Evolutionary conservation across 2,113 vertebrate species (phyloP).

Genomic region (Sterrhoptilus dennistouni): DNA sequence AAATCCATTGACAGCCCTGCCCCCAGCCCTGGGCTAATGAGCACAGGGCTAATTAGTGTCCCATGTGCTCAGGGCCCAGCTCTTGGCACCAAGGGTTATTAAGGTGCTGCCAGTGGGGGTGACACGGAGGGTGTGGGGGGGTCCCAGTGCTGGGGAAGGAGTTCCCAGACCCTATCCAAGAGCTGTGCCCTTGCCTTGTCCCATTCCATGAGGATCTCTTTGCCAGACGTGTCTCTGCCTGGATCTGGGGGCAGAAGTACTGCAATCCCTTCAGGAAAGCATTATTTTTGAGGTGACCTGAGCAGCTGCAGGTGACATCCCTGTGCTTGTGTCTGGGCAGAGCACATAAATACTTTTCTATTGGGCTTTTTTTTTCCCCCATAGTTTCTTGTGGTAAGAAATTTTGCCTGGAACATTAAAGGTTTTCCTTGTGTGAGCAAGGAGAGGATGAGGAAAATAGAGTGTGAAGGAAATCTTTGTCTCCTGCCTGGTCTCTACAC

Average conservation of each 20-base stretch:
- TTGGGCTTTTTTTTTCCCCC: no score
- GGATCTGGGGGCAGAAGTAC: neutral
- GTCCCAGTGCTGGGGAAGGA: fast-evolving
- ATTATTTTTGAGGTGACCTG: neutral
- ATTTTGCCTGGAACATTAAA: fast-evolving
- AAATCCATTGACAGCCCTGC: neutral
- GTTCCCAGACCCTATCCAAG: fast-evolving
- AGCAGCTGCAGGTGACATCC: neutral
- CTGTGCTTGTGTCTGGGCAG: neutral
- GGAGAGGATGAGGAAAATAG: neutral
- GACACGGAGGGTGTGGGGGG: neutral
- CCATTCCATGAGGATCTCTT: neutral
- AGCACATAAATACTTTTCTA: neutral
- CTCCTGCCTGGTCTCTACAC: neutral
- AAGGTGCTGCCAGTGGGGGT: neutral
- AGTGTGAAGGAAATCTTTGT: neutral
- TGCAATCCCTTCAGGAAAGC: neutral
- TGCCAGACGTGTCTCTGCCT: neutral
- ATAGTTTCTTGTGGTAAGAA: neutral
- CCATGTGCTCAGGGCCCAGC: neutral
- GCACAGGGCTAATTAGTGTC: neutral
- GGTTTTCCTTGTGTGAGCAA: neutral
- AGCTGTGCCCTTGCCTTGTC: neutral
- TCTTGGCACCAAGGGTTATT: neutral
- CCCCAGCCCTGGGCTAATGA: neutral